Evolutionary conservation across 1,140 invertebrate species (phyloP).

Genomic region (Antheraea pernyi): DNA sequence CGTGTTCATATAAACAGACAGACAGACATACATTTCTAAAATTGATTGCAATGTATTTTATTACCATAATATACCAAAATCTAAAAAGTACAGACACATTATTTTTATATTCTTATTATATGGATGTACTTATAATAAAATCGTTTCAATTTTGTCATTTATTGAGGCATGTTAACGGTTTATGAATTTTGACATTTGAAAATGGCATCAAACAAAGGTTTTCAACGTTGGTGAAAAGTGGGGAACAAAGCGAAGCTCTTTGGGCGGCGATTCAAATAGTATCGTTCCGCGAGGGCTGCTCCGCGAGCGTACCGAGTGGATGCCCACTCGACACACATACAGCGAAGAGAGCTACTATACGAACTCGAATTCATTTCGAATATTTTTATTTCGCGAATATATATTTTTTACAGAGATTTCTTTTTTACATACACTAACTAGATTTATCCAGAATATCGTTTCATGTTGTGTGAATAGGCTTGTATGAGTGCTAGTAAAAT

Average conservation of each 20-base stretch:
- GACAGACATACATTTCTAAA: no score
- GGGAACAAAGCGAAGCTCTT: slow-evolving; percentile 37
- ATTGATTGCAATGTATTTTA: no score
- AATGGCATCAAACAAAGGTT: slow-evolving; percentile 22
- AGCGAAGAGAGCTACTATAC: slow-evolving; percentile 8
- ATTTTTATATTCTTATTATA: no score
- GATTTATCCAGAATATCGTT: no score
- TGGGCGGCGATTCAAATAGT: slow-evolving; percentile 39
- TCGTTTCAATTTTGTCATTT: neutral
- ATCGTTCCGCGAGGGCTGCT: slow-evolving; percentile 32
- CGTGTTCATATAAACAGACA: no score
- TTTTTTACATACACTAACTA: no score
- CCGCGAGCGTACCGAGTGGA: slow-evolving; percentile 24
- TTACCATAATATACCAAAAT: no score
- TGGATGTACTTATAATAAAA: neutral
- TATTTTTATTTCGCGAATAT: no score
- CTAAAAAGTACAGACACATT: no score
- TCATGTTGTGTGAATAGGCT: no score
- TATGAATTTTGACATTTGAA: slow-evolving; percentile 14
- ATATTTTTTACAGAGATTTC: no score
- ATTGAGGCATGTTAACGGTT: neutral
- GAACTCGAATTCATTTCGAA: neutral
- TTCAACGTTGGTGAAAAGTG: slow-evolving; percentile 19
- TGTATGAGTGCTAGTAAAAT: no score
- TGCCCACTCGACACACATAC: slow-evolving; percentile 45